Evolutionary conservation across 2,113 vertebrate genomes (phyloP).

Genomic region (Anarrhichthys ocellatus): DNA sequence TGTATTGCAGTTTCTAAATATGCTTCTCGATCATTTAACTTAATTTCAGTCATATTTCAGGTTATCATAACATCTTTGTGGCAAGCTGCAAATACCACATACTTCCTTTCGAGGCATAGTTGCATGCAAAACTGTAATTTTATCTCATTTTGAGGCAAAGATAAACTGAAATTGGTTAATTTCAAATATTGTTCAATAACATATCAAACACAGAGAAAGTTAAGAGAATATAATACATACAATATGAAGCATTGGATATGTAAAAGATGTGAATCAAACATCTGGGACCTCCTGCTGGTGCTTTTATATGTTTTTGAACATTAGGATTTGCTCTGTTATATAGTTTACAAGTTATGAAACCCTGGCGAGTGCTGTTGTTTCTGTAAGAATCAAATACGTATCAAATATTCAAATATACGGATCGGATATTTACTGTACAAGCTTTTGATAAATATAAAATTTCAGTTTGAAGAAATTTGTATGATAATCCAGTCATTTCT

Average conservation of each 20-base stretch:
- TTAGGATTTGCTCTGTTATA: neutral
- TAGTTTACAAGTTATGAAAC: neutral
- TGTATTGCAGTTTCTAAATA: neutral
- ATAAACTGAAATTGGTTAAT: neutral
- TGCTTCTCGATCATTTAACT: neutral
- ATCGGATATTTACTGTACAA: neutral
- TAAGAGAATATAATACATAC: neutral
- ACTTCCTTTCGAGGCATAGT: neutral
- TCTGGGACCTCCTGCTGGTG: neutral
- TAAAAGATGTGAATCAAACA: neutral
- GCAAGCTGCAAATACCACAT: neutral
- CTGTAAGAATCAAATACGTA: neutral
- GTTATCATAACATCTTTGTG: conserved; percentile 17
- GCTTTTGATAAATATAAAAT: neutral
- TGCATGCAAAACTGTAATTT: neutral
- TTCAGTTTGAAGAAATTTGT: neutral
- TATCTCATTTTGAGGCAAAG: neutral
- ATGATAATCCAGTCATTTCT: neutral
- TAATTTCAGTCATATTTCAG: neutral
- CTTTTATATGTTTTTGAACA: neutral
- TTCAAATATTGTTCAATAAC: neutral
- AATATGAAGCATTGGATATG: too few species aligned
- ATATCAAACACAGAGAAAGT: neutral
- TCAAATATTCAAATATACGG: too few species aligned
- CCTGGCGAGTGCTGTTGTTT: neutral